Percentiles rank a stretch among this genome's conserved stretches.
phyloP scores from a whole-genome alignment of 2,888 invertebrate species.

The Caenorhabditis angaria region DNA sequence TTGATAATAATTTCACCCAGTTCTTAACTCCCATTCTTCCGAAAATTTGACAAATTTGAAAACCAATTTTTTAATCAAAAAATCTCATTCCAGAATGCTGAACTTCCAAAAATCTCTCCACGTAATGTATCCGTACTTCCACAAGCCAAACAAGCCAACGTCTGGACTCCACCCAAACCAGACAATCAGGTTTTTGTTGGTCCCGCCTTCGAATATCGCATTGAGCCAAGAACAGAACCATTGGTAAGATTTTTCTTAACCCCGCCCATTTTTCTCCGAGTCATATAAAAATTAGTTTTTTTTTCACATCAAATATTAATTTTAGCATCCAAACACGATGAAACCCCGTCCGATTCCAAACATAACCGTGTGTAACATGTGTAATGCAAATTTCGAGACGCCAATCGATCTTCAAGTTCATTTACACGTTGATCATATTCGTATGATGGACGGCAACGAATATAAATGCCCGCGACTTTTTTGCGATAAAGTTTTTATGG shows the following conservation, averaged over 20 bases:
- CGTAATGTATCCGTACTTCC: no score
- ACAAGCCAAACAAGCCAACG: not conserved
- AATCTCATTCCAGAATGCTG: no score
- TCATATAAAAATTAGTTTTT: not conserved
- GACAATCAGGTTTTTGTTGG: not conserved
- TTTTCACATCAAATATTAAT: not conserved
- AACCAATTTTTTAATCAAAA: no score
- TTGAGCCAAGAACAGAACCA: not conserved
- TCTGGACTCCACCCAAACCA: conserved; percentile 24
- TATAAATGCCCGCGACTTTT: conserved; percentile 61
- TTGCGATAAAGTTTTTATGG: conserved; percentile 63
- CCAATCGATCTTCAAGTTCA: conserved; percentile 56
- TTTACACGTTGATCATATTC: conserved; percentile 67
- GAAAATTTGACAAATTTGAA: no score
- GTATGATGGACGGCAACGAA: conserved; percentile 67
- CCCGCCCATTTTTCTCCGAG: not conserved
- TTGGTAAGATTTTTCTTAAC: not conserved
- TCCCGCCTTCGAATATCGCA: not conserved
- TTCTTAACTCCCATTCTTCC: no score
- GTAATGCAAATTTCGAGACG: conserved; percentile 13
- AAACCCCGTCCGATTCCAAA: conserved; percentile 29
- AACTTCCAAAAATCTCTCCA: no score
- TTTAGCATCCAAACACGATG: conserved; percentile 3
- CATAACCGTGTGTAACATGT: conserved; percentile 13
- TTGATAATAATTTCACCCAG: no score